These are phyloP conservation scores for Eremobia ochroleuca DNA, from an alignment of 2,888 invertebrate genomes.

Conservation along the genomic window DNA sequence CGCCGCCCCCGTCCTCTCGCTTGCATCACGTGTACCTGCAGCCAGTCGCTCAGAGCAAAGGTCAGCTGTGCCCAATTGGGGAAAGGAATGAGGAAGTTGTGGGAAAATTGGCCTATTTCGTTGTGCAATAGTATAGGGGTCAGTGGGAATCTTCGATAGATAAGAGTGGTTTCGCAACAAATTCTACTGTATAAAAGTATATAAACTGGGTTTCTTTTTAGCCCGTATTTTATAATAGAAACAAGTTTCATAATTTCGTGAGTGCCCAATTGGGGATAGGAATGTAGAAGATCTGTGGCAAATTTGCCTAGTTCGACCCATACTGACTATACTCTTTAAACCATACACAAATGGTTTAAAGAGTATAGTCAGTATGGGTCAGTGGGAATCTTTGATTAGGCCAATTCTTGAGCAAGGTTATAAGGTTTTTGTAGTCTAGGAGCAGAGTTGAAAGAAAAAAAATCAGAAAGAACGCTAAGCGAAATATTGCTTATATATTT, in stretches of 20 bases:
- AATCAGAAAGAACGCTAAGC: no score
- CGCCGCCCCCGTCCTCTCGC: conserved; percentile 72
- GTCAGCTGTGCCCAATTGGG: conserved; percentile 64
- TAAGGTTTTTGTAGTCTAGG: no score
- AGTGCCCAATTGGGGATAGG: conserved; percentile 5
- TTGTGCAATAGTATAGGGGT: conserved; percentile 36
- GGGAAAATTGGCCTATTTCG: conserved; percentile 38
- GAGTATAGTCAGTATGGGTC: neutral
- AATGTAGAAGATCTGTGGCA: conserved; percentile 44
- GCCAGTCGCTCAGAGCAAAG: conserved; percentile 65
- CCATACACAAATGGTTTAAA: no score
- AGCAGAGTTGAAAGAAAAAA: no score
- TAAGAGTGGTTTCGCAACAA: neutral
- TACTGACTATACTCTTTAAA: no score
- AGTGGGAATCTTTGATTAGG: neutral
- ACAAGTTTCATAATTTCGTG: neutral
- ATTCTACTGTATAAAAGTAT: neutral
- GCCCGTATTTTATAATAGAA: no score
- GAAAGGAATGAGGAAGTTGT: conserved; percentile 53
- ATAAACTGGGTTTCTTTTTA: no score
- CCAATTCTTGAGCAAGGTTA: no score
- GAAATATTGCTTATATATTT: no score
- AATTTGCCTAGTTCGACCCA: conserved; percentile 28
- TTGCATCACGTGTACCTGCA: conserved; percentile 69
- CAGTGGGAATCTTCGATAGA: conserved; percentile 23